Base-by-base conservation (phyloP, 2,113 vertebrate genomes). In the Coracopsis vasa region DNA sequence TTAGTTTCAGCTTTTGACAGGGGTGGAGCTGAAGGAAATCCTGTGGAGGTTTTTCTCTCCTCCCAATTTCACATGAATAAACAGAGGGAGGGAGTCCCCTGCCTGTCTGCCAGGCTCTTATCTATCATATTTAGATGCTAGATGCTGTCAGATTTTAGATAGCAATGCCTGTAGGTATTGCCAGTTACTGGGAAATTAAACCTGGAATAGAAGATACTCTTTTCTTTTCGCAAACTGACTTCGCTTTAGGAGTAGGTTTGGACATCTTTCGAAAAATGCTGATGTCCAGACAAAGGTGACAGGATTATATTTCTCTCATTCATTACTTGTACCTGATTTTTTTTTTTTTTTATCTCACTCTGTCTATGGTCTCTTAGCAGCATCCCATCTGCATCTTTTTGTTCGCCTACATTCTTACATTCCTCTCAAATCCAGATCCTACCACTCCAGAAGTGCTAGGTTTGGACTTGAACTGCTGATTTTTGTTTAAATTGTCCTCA, bases 111-210 rank as follows among this genome's bases (percentile, higher is more conserved):
- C 73, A 96, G 77, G 69, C 90, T 96, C 89, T 96, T 97, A 95
- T 97, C 95, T 95, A 97, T 97, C 94, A 96, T 97, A 95, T 97
- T 95, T 97, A 96, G 96, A 97, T 94, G 80, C 90, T 96, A 91
- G 88, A 93, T 93, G 80, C 95, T 96, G 95, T 95, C 96, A 93
- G 90, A 93, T 97, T 95, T 72, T 94, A 96, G 94, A 91, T 94
- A 95, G 77, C 3, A 20, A 94, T 91, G 94, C 80, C 95, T 92
- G 92, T 96, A 96, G 95, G 94, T 95, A 95, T 91, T 94, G 72
- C 92, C 83, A 82, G 94, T 95, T 95, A 94, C 92, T 79, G 83
- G 65, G 61, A 97, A 97, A 96, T 94, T 90, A 96, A 88, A 95
- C 35, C 47, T 56, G 47, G 56, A 93, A 66, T 44, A 94, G 80